Evolutionary conservation across 2,888 invertebrate genomes (phyloP).

Genomic region (Silvanus unidentatus): DNA sequence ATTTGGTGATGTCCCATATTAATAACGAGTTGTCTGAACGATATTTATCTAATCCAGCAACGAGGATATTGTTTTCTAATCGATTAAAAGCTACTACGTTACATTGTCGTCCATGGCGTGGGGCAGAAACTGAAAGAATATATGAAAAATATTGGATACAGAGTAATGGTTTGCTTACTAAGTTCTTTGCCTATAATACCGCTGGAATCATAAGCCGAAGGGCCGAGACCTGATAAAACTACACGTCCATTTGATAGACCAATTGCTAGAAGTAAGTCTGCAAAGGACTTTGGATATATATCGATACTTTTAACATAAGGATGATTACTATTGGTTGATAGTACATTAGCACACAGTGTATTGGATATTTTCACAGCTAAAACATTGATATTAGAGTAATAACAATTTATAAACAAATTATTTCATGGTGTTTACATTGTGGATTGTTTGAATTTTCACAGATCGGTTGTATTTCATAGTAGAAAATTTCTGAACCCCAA

Average conservation of each 20-base stretch:
- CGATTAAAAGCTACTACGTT: constrained; percentile 86
- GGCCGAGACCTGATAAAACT: constrained; percentile 70
- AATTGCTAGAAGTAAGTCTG: constrained; percentile 76
- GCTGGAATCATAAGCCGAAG: constrained; percentile 54
- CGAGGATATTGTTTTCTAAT: constrained; percentile 71
- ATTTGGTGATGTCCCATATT: constrained; percentile 77
- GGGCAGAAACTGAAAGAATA: constrained; percentile 52
- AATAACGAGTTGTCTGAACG: constrained; percentile 82
- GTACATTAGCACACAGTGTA: constrained; percentile 60
- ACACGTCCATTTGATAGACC: constrained; percentile 89
- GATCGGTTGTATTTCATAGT: constrained; percentile 69
- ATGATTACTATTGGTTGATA: constrained; percentile 68
- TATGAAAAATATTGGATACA: neutral
- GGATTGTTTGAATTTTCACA: constrained; percentile 43
- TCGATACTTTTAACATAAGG: constrained; percentile 82
- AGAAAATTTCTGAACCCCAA: constrained; percentile 83
- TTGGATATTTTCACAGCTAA: constrained; percentile 66
- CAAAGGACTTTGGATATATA: constrained; percentile 71
- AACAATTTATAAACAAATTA: constrained; percentile 1
- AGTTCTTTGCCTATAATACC: constrained; percentile 72
- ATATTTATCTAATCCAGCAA: constrained; percentile 84
- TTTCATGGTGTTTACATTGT: constrained; percentile 1
- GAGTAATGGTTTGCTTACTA: constrained; percentile 45
- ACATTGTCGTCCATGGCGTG: constrained; percentile 79
- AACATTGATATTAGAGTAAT: constrained; percentile 23